Conservation (phyloP, 2,113 vertebrate species). For the Cochlearius cochlearius region DNA sequence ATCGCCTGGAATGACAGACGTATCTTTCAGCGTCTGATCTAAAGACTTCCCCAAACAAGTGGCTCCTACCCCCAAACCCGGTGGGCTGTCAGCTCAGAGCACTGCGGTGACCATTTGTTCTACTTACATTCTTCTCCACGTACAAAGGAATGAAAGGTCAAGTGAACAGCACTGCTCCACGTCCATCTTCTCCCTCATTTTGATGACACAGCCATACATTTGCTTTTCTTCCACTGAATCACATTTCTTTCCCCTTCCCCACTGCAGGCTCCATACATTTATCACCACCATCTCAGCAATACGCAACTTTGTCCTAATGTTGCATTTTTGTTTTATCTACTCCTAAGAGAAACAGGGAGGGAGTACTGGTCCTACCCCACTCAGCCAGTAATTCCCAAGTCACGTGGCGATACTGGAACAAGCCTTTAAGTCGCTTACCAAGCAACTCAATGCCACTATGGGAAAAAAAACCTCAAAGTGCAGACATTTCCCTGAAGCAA, state of each 20-base stretch:
- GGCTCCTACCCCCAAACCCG: not conserved
- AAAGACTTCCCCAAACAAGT: not conserved
- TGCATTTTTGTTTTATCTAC: not conserved
- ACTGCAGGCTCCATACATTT: not conserved
- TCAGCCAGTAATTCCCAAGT: not conserved
- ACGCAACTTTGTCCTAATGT: not conserved
- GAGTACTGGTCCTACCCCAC: not conserved
- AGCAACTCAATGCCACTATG: not conserved
- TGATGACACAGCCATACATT: not conserved
- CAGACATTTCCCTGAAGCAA: slow-evolving; percentile 27
- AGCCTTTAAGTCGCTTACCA: not conserved
- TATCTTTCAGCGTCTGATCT: not conserved
- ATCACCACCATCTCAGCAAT: not conserved
- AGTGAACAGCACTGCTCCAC: not conserved
- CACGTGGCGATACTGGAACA: not conserved
- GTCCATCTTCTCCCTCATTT: not conserved
- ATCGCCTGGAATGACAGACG: not conserved
- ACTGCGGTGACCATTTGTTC: rapidly evolving
- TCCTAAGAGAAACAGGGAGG: not conserved
- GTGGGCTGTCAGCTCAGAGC: not conserved
- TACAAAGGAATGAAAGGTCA: not conserved
- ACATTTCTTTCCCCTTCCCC: not conserved
- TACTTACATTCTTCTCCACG: not conserved
- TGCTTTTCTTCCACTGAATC: not conserved
- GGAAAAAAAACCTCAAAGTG: slow-evolving; percentile 31